Base-by-base conservation (phyloP, 2,888 invertebrate genomes). In the Melinaea menophilus region DNA sequence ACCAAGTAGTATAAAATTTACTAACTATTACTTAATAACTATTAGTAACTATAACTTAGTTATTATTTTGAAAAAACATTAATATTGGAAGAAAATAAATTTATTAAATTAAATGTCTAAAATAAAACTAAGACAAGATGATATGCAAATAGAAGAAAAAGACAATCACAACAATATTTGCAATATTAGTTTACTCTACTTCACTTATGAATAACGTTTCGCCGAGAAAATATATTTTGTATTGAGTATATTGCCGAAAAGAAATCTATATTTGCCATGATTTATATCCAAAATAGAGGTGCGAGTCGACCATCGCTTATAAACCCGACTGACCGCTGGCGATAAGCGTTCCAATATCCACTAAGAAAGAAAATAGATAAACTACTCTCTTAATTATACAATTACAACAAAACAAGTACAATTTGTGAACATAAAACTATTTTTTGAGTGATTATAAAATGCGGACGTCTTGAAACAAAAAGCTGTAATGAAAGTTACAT, bases 231-330 rank as follows among this genome's bases (percentile, higher is more conserved):
- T 84, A 81, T 79, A 84, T 85, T 85, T 81, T 71, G 79, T 82
- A 78, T 76, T 74, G 73, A 84, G 78, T 79, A 82, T 84, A 86
- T 85, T 83, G 84, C 75, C 82, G 85, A 88, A 80, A 87, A 87
- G 84, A 85, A 88, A 88, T 89, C 86, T 88, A 88, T 87, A 85
- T 86, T 88, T 83, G 79, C 77, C 80, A 88, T 88, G 88, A 90
- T 90, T 89, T 89, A 90, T 88, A 82, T 82, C 81, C 82, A 80
- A 79, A 85, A 85, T 79, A 81, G 82, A 81, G 82, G 84, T 78
- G 80, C 73, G 83, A 84, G 84, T 79, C 81, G 80, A 81, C 77
- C 79, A 77, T 69, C 69, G 72, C 79, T 76, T 80, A 81, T 80
- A 82, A 82, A 76, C 79, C 77, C 75, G 82, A 81, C 88, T 89